These are phyloP conservation scores for Pissodes strobi DNA, from an alignment of 1,140 invertebrate genomes.

Conservation along the genomic window DNA sequence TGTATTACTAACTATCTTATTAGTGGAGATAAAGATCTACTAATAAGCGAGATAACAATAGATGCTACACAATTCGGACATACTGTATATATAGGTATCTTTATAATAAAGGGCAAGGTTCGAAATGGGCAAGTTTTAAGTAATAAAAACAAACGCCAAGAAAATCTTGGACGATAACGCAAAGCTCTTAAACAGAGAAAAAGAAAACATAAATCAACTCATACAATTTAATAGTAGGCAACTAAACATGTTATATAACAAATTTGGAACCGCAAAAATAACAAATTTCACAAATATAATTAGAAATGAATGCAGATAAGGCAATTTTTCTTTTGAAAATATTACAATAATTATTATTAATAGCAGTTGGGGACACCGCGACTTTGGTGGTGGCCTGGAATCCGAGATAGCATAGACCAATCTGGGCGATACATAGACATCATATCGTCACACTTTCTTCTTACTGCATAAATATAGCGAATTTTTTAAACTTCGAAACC, in stretches of 20 bases:
- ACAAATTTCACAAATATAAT: slow-evolving; percentile 23
- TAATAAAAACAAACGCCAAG: slow-evolving; percentile 30
- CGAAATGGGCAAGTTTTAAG: slow-evolving; percentile 4
- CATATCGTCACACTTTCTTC: no score
- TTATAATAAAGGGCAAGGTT: slow-evolving; percentile 3
- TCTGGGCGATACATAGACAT: not conserved
- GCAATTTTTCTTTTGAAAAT: slow-evolving; percentile 21
- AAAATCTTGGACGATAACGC: slow-evolving; percentile 14
- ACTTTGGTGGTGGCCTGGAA: slow-evolving; percentile 23
- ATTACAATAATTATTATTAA: slow-evolving; percentile 15
- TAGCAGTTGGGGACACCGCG: slow-evolving; percentile 49
- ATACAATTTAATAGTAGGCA: slow-evolving; percentile 31
- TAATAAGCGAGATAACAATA: no score
- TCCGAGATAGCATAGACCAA: not conserved
- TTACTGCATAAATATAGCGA: no score
- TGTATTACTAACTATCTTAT: no score
- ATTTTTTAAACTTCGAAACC: no score
- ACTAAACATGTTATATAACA: slow-evolving; percentile 40
- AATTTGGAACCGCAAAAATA: slow-evolving; percentile 41
- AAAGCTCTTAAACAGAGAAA: slow-evolving; percentile 2
- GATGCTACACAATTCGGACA: no score
- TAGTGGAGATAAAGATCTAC: no score
- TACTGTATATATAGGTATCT: no score
- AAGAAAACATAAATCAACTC: slow-evolving; percentile 38
- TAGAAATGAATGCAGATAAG: slow-evolving; percentile 51